A percentile compares a stretch with the other conserved stretches of the same genome.
phyloP scores from a whole-genome alignment of 2,797 vertebrate species.

The Anableps anableps region DNA sequence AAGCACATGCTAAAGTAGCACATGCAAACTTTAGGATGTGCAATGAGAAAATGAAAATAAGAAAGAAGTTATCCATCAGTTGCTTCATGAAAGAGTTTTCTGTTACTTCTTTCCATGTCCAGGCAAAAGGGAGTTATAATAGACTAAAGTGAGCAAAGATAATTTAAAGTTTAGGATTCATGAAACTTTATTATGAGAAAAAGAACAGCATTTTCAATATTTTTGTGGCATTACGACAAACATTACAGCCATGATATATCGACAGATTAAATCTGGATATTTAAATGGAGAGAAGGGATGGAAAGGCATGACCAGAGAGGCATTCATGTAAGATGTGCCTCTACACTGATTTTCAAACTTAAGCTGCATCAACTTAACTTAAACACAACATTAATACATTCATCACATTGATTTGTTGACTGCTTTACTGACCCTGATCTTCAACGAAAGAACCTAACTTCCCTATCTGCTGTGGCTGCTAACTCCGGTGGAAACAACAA shows the following conservation, averaged over 20 bases:
- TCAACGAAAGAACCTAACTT: not conserved
- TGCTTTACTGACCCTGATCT: constrained; percentile 9
- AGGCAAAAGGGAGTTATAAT: too few species aligned
- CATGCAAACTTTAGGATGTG: too few species aligned
- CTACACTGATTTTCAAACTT: not conserved
- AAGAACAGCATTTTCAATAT: too few species aligned
- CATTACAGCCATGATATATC: not conserved
- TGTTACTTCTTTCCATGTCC: too few species aligned
- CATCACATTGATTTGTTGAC: constrained; percentile 1
- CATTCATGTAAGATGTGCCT: not conserved
- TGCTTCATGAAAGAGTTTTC: too few species aligned
- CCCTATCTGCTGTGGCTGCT: not conserved
- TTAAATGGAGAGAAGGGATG: not conserved
- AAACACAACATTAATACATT: constrained; percentile 7
- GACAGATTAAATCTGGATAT: not conserved
- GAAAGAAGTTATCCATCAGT: too few species aligned
- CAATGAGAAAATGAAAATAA: too few species aligned
- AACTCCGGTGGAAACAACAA: constrained; percentile 1
- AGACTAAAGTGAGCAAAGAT: too few species aligned
- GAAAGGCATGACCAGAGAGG: not conserved
- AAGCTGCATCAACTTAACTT: constrained; percentile 1
- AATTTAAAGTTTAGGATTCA: too few species aligned
- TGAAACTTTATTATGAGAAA: too few species aligned
- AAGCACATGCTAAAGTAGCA: too few species aligned
- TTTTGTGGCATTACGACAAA: too few species aligned